Base-by-base conservation (phyloP, 2,888 invertebrate species). In the Lucinisca nassula region DNA sequence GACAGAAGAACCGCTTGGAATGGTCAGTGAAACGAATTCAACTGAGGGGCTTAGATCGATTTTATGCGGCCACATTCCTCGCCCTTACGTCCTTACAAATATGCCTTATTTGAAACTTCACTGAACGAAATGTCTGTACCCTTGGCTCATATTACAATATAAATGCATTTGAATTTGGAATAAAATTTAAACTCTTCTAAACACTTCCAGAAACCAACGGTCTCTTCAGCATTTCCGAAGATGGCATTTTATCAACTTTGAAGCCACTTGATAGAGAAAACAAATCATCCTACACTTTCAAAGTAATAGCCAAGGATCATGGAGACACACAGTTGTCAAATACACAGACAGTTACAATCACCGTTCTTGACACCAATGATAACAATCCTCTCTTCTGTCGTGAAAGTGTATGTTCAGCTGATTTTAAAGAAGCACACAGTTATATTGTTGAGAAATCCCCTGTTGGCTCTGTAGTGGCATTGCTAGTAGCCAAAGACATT, bases 311-410 rank as follows among this genome's bases (percentile, higher is more conserved):
- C 8, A 70, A 40, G 12, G 88, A 88, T 51, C 30, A 76, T n/a
- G 90, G 90, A 17, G 38, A 6, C 12, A 79, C 86, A 8, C 55
- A 37, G 12, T 45, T 82, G 51, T 80, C 80, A 27, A 55, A 77
- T 38, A 77, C 80, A 21, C 38, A 81, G 21, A n/a, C 61, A 4
- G 72, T 89, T 1, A 35, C 38, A 24, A 67, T 92, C 3, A 72
- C 70, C 30, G 83, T 92, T 6, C 76, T 84, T 1, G 92, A 92
- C 67, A 38, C 82, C 38, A 92, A 92, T 76, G 90, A 92, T 67
- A 88, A 91, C 76, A 49, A 24, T 10, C 92, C 90, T 10, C 24
- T 61, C 0, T 87, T 91, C 58, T 49, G 45, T 75, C 8, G 24
- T 10, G 81, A 81, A 55, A 72, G 67, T 12, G 38, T 30, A 21